Evolutionary conservation across 2,113 vertebrate species (phyloP).

Genomic region (Vulpes vulpes): DNA sequence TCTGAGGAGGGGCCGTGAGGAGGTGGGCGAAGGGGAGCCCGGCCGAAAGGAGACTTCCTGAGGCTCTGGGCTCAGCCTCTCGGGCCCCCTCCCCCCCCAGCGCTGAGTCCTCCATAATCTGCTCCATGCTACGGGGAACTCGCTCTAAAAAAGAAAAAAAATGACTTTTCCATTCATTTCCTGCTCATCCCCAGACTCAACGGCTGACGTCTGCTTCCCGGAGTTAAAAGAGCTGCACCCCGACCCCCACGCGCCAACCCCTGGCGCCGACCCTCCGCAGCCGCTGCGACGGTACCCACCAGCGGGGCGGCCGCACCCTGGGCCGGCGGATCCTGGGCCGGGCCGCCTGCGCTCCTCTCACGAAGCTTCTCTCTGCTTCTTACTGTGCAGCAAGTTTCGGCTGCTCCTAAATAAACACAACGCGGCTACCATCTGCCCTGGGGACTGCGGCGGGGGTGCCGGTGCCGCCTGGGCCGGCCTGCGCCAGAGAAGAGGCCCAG

Average conservation of each 20-base stretch:
- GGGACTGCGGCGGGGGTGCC: not conserved
- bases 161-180: not conserved
- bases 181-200: not conserved
- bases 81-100: not conserved
- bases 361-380: conserved; percentile 24
- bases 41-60: not conserved
- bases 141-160: not conserved
- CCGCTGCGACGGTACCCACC: not conserved
- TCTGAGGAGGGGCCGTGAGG: not conserved
- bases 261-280: not conserved
- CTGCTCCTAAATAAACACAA: conserved; percentile 18
- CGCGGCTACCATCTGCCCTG: not conserved
- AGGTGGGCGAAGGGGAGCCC: not conserved
- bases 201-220: not conserved
- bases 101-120: fast-evolving
- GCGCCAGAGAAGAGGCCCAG: not conserved
- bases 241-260: too few relatives aligned
- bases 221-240: not conserved
- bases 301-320: not conserved
- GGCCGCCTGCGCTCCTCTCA: not conserved
- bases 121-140: not conserved
- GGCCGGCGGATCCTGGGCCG: not conserved
- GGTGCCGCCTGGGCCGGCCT: not conserved
- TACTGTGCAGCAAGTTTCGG: not conserved
- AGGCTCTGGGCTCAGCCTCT: not conserved